Evolutionary conservation across 2,797 vertebrate genomes (phyloP).

Genomic region (Valencia hispanica): DNA sequence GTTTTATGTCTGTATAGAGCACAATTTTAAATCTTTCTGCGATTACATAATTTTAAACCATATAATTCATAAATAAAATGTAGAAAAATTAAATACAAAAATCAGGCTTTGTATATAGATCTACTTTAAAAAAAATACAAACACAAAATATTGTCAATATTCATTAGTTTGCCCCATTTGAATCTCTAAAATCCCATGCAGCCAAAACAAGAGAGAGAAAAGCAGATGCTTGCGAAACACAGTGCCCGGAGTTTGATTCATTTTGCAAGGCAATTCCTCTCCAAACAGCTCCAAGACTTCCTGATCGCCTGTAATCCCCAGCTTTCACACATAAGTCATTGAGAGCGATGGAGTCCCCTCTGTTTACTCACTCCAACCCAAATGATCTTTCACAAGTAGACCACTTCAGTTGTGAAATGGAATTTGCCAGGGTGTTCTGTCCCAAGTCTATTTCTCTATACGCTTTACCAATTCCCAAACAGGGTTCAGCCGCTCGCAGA

Average conservation of each 20-base stretch:
- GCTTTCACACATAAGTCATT: slow-evolving; percentile 91
- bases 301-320: slow-evolving; percentile 91
- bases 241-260: slow-evolving; percentile 55
- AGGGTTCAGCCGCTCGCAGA: slow-evolving; percentile 93
- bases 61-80: neutral
- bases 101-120: neutral
- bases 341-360: slow-evolving; percentile 95
- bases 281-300: slow-evolving; percentile 91
- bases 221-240: slow-evolving; percentile 48
- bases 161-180: slow-evolving; percentile 15
- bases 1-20: neutral
- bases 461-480: slow-evolving; percentile 96
- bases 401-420: slow-evolving; percentile 98
- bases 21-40: neutral
- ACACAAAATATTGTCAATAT: neutral
- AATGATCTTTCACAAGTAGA: slow-evolving; percentile 98
- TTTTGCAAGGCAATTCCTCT: slow-evolving; percentile 84
- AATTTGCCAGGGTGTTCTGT: slow-evolving; percentile 94
- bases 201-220: slow-evolving; percentile 42
- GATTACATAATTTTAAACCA: neutral
- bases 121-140: neutral
- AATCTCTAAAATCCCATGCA: slow-evolving; percentile 18
- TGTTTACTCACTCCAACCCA: slow-evolving; percentile 98
- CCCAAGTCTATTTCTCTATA: slow-evolving; percentile 90
- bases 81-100: neutral